A percentile compares a stretch with the other conserved stretches of the same genome.
These are phyloP conservation scores for Manis pentadactyla DNA, from an alignment of 2,797 vertebrate species.

Conservation along the genomic window DNA sequence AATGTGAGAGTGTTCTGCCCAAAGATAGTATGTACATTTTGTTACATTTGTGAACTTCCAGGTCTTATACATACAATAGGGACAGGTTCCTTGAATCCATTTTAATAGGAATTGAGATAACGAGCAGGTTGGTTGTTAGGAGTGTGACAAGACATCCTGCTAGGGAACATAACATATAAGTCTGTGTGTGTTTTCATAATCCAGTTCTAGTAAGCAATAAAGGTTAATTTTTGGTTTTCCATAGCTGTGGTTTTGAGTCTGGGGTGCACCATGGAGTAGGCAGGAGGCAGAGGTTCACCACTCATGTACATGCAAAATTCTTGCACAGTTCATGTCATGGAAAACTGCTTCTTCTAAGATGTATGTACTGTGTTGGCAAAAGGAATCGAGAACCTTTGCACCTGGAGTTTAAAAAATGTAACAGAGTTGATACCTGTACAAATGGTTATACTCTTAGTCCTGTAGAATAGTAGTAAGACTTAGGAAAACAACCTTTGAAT, in stretches of 20 bases:
- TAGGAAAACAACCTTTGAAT: neutral
- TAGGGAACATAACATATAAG: neutral
- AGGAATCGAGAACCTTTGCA: neutral
- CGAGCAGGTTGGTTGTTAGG: neutral
- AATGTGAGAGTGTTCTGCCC: neutral
- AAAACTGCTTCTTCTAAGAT: neutral
- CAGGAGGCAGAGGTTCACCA: neutral
- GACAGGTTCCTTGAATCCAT: neutral
- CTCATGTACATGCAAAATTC: neutral
- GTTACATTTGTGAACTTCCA: neutral
- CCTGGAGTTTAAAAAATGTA: neutral
- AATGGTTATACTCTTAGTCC: neutral
- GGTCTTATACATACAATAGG: neutral
- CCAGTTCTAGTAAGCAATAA: neutral
- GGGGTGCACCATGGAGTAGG: neutral
- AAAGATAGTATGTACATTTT: neutral
- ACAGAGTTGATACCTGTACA: neutral
- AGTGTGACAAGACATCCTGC: neutral
- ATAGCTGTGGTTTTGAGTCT: neutral
- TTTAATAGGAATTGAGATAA: neutral
- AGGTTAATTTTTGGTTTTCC: neutral
- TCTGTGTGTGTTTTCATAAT: constrained; percentile 57
- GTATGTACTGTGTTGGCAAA: neutral
- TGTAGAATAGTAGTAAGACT: neutral
- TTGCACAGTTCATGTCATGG: neutral